Base-by-base conservation (phyloP, 35 echinoderm and acorn worm species). In the Diadema setosum region DNA sequence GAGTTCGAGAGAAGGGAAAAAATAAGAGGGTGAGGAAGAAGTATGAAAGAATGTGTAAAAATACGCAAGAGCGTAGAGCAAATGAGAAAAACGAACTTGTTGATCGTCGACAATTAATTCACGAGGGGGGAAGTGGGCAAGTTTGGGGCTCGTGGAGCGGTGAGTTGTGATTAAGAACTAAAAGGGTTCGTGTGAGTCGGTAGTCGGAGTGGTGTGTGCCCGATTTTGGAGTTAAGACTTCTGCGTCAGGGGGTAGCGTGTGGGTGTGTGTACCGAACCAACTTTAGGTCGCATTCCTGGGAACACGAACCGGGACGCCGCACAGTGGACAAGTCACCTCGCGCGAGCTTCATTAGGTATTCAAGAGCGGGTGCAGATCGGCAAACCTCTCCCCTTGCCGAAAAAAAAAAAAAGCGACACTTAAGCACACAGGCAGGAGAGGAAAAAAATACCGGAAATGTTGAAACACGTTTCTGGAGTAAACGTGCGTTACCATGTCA, bases 71-170 rank as follows among this genome's bases (percentile, higher is more conserved):
- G 40, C 59, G 60, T 41, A n/a, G 17, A n/a, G 52, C 24, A 67
- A 64, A 86, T 86, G 83, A 70, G 60, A 16, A 86, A 86, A 86
- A 86, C 83, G 83, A 86, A 86, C 83, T 86, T 41, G 83, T 48
- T 83, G 49, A 48, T 83, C 25, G 83, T 34, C 40, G 20, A 78
- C 73, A 42, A 44, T 78, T 78, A 78, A 78, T 35, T 78, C 42
- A 39, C 42, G 35, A 21, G 21, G 36, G 46, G 70, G 36, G 83
- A 39, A n/a, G 40, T 35, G 57, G 57, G 57, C 40, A 43, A 67
- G 50, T 39, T 67, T 35, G 35, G 59, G 40, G 58, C 29, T 70
- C 57, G 59, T 65, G 83, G 17, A 58, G 29, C 58, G 5, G 41
- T 14, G 43, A 32, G 59, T 65, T 86, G 37, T 65, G 83, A 86